These are phyloP conservation scores for Corythoichthys intestinalis DNA, from an alignment of 2,113 vertebrate genomes.

Conservation along the genomic window DNA sequence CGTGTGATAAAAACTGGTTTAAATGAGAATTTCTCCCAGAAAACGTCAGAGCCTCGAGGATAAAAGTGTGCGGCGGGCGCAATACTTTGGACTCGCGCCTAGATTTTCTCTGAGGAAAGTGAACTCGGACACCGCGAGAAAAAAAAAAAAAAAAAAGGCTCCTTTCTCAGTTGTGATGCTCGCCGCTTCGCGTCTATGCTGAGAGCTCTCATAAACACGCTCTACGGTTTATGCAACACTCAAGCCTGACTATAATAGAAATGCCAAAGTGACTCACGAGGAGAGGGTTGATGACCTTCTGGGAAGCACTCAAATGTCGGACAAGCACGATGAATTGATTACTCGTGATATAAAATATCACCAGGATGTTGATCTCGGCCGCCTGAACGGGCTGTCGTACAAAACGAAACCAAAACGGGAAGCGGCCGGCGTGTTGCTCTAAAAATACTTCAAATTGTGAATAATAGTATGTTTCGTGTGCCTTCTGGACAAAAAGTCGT, in stretches of 20 bases:
- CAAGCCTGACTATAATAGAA: background rate
- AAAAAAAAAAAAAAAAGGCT: background rate
- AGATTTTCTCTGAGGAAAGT: background rate
- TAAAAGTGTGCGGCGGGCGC: background rate
- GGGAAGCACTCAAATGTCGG: background rate
- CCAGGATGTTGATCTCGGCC: background rate
- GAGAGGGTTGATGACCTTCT: background rate
- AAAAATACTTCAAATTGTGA: too few relatives aligned
- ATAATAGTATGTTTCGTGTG: too few relatives aligned
- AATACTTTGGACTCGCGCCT: background rate
- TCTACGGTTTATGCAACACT: background rate
- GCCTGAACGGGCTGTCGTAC: background rate
- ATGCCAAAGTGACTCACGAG: background rate
- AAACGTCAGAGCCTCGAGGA: background rate
- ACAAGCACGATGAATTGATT: background rate
- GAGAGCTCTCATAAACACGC: background rate
- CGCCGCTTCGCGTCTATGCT: background rate
- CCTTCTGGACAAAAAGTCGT: too few relatives aligned
- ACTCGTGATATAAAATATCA: background rate
- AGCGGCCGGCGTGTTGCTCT: too few relatives aligned
- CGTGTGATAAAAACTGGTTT: background rate
- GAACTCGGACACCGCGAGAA: background rate
- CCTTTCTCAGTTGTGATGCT: background rate
- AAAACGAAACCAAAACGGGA: too few relatives aligned
- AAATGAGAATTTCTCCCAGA: background rate